Percentiles rank a stretch among this genome's conserved stretches.
phyloP scores from a whole-genome alignment of 2,113 vertebrate genomes.

The Okapia johnstoni region DNA sequence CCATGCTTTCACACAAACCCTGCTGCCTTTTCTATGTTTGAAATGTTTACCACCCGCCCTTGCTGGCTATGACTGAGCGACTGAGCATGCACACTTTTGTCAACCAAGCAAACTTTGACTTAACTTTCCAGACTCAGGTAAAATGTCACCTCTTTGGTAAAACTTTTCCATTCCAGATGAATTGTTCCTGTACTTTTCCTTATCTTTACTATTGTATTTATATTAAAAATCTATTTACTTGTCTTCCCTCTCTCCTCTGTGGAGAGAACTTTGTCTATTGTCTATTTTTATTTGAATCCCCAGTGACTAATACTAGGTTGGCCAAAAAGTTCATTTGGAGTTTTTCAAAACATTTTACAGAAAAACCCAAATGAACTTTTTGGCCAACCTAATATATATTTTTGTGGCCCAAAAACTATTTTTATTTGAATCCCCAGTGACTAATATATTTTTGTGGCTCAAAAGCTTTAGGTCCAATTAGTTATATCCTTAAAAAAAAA shows the following conservation, averaged over 20 bases:
- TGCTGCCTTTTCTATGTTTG: background rate
- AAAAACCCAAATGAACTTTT: background rate
- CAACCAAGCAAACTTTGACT: background rate
- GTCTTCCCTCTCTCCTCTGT: background rate
- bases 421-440: background rate
- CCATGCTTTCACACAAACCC: background rate
- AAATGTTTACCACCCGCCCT: background rate
- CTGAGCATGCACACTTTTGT: background rate
- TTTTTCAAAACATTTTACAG: background rate
- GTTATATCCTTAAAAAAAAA: background rate
- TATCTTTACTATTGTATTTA: background rate
- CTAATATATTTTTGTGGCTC: background rate
- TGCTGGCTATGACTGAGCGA: fast-evolving
- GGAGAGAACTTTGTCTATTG: background rate
- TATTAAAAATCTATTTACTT: background rate
- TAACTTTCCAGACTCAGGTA: background rate
- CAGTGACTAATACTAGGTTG: background rate
- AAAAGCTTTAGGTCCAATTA: slow-evolving; percentile 26
- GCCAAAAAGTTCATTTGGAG: background rate
- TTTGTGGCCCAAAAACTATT: background rate
- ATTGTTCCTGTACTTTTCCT: background rate
- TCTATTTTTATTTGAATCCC: background rate
- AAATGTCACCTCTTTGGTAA: background rate
- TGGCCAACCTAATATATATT: background rate
- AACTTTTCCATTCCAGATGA: background rate